Evolutionary conservation across 1,140 invertebrate genomes (phyloP), one percentile per base, ranked within the genome.

Genomic region (Euwallacea similis): DNA sequence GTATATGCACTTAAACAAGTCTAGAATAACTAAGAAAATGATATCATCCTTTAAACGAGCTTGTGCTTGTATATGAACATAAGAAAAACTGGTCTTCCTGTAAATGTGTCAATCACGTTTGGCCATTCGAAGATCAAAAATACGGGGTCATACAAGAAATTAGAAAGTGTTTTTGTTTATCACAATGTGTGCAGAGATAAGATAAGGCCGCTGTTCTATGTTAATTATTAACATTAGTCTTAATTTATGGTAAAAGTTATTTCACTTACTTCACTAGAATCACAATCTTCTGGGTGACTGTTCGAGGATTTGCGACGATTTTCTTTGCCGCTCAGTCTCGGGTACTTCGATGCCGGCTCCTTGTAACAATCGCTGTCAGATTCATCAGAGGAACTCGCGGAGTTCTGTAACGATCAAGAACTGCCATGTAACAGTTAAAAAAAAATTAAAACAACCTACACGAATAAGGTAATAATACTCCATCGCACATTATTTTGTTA

Each of bases 291-390:
- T 16, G 7, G 47, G 7, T 66, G 62, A 55, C 61, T 73, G 10
- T 33, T 53, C 43, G 55, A 65, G 0, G 33, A 21, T 66, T 55
- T 64, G 58, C 55, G 56, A 42, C 61, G 67, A 46, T 73, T 64
- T 69, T 75, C 76, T 66, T 68, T 77, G 42, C 72, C 70, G 72
- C 82, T 82, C 61, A 88, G 81, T 66, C 87, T 83, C 41, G 86
- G 86, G 71, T 87, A 86, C 78, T 89, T 89, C 71, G 81, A 85
- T 66, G 87, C 84, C 67, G 88, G 88, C 79, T 88, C 87, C 79
- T 88, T 87, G 80, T 87, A 86, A 79, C 84, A 86, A 73, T 86
- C 85, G 61, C 76, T 79, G 64, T 80, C 79, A 4, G 78, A 78
- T 69, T 76, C 76, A 46, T 75, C 71, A 50, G 73, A 74, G 11